These are phyloP conservation scores for Leptestheria dahalacensis DNA, from an alignment of 1,140 invertebrate species.

Conservation along the genomic window DNA sequence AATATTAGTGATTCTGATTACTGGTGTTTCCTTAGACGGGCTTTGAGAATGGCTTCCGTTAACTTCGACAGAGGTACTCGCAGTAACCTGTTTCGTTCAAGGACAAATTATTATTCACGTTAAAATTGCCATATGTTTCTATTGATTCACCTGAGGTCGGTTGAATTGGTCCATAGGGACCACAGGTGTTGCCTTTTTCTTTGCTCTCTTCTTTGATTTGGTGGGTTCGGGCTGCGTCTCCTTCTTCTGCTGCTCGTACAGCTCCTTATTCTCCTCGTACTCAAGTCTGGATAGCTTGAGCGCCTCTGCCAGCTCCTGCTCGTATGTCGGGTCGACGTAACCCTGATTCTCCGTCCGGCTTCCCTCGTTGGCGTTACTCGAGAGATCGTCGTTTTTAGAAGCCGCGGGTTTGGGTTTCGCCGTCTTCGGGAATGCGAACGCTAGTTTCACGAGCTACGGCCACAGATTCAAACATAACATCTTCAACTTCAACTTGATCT, in stretches of 20 bases:
- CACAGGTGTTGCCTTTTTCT: constrained; percentile 41
- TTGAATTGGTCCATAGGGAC: constrained; percentile 52
- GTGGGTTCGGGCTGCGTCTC: constrained; percentile 31
- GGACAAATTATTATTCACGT: constrained; percentile 21
- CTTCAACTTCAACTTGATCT: background rate
- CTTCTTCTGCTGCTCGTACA: constrained; percentile 32
- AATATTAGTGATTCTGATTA: constrained; percentile 8
- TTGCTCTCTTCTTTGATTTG: constrained; percentile 35
- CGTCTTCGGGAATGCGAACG: constrained; percentile 1
- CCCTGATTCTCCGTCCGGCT: constrained; percentile 38
- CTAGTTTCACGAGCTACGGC: constrained; percentile 3
- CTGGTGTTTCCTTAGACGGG: constrained; percentile 21
- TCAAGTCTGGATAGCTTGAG: constrained; percentile 49
- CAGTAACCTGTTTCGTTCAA: constrained; percentile 18
- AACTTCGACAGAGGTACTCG: constrained; percentile 20
- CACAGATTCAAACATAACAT: background rate
- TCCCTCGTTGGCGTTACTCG: background rate
- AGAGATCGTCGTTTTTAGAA: constrained; percentile 22
- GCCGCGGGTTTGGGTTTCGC: constrained; percentile 22
- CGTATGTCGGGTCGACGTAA: constrained; percentile 44
- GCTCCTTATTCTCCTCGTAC: constrained; percentile 45
- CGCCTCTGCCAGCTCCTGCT: constrained; percentile 47
- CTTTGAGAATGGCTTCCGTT: too few species aligned
- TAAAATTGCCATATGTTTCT: too few species aligned
- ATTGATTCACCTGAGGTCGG: constrained; percentile 24